phyloP scores from a whole-genome alignment of 2,797 vertebrate genomes.

The Syngnathus rostellatus region DNA sequence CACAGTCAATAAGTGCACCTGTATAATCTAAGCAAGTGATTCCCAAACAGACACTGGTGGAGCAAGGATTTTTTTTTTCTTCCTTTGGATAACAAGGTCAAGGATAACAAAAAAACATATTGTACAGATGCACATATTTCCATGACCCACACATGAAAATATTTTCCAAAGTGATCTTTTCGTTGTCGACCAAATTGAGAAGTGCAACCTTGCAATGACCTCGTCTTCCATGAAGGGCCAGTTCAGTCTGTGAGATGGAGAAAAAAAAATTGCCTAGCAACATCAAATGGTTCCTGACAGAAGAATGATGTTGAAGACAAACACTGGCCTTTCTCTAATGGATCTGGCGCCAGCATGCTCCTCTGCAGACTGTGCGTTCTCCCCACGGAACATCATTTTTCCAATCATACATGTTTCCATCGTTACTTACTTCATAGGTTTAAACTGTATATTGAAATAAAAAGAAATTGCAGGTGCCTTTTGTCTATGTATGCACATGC shows the following conservation, averaged over 20 bases:
- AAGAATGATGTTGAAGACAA: background rate
- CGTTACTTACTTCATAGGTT: background rate
- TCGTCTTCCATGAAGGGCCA: background rate
- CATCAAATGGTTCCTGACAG: background rate
- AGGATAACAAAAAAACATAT: too few relatives aligned
- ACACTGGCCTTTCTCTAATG: slow-evolving; percentile 7
- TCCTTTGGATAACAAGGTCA: too few relatives aligned
- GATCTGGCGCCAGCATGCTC: background rate
- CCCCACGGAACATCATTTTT: background rate
- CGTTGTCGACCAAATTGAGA: background rate
- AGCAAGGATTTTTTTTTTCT: too few relatives aligned
- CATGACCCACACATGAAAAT: background rate
- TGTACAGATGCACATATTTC: background rate
- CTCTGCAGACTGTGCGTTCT: background rate
- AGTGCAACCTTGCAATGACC: background rate
- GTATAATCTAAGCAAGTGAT: background rate
- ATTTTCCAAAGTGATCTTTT: background rate
- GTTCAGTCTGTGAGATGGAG: background rate
- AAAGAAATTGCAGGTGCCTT: background rate
- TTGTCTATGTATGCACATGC: too few relatives aligned
- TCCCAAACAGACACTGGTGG: too few relatives aligned
- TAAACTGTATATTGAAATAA: background rate
- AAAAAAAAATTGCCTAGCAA: background rate
- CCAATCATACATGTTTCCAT: background rate
- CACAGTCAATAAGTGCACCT: background rate